Base-by-base conservation (phyloP, 2,797 vertebrate species). In the Malurus leucopterus region DNA sequence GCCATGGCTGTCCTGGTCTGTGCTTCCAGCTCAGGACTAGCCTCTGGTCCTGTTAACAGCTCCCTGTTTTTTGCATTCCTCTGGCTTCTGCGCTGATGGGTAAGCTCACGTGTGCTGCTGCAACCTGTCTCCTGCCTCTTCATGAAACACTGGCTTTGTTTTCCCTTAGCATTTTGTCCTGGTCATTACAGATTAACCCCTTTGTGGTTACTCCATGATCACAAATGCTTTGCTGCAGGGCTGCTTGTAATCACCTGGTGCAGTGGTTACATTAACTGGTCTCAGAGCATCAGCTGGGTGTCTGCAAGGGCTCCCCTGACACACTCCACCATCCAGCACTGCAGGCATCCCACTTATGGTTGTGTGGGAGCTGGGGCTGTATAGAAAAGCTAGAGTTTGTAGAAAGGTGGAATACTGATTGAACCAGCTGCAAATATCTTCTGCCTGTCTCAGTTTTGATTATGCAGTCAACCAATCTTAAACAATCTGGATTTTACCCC, bases 61-160 rank as follows among this genome's bases (percentile, higher is more conserved):
- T 65, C 55, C 80, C 63, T 90, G 86, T 84, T 57, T 84, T 91
- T 64, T 90, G 57, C 82, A 79, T 92, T 92, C 85, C 82, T 82
- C 43, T 1, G 1, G 46, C 41, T 58, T 47, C 75, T 70, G 36
- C 2, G 2, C 36, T 32, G 64, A 67, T 2, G 1, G 46, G 27
- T 63, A 73, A 84, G 41, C 38, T 84, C 30, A 34, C 2, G 0
- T 3, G 8, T 2, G 4, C 30, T 36, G 22, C 61, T 1, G 1
- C 67, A 73, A 32, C 49, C 38, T 79, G n/a, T 50, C 69, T 88
- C 30, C 46, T 73, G 53, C 27, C n/a, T 84, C 61, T 84, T 73
- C 22, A 16, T 44, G 5, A 54, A 79, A 61, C 23, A 2, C 53
- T 76, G 58, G 27, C 50, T 94, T 89, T 74, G 58, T 89, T 91